Evolutionary conservation across 2,113 vertebrate species (phyloP), one percentile per base, ranked within the genome.

Genomic region (Telmatochromis bifrenatus): DNA sequence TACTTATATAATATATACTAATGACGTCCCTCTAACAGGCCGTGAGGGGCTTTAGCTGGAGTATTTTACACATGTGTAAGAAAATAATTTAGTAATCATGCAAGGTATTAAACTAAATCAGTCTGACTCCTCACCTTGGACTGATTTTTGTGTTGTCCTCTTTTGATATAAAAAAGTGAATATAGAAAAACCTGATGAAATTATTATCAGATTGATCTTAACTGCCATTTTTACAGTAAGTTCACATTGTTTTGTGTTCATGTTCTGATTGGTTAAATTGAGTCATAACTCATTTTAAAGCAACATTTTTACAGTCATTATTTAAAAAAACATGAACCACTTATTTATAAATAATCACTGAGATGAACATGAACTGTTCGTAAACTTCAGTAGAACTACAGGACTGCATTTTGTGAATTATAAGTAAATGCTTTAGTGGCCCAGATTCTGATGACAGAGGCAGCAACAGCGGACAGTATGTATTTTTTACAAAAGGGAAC

Each of bases 81-180:
- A 47, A 28, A 28, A 75, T 11, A 0, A 11, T 17, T 28, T 42
- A 47, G 39, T 28, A 75, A 0, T 45, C 0, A 17, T 47, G 6
- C 6, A 5, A 75, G 14, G 15, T 28, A 75, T 47, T 75, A 17
- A 3, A 75, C 23, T 19, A 28, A 75, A 75, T 28, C 70, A 75
- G 39, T 47, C 39, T 47, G 39, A 75, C 39, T 47, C 70, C 5
- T 28, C 9, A 28, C 39, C 23, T 47, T 28, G 13, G 39, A 28
- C 39, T 26, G 21, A 26, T 7, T 11, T 47, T 47, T 75, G 21
- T 75, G 68, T 75, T 75, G 68, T 10, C 14, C 21, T 17, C 19
- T 28, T 75, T 75, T 75, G 4, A 47, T 47, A 75, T 49, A 77
- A 49, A 77, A 77, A 77, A 21, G 7, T 49, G 15, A 31, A 31